A percentile compares a stretch with the other conserved stretches of the same genome.
phyloP scores from a whole-genome alignment of 1,140 invertebrate species.

The Mactra quadrangularis region DNA sequence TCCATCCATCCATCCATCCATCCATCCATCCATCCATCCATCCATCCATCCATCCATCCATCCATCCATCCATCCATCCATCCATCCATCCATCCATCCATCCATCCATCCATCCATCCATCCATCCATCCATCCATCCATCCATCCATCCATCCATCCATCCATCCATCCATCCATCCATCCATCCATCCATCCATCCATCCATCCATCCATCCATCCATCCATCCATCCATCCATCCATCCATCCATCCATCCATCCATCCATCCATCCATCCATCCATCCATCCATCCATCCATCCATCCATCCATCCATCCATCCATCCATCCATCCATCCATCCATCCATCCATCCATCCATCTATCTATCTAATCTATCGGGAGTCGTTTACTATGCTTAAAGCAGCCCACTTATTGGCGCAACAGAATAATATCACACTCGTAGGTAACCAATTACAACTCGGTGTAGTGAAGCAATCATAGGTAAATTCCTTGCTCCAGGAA shows the following conservation, averaged over 20 bases:
- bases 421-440: too few relatives aligned
- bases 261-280: slow-evolving; percentile 2
- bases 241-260: slow-evolving; percentile 2
- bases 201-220: slow-evolving; percentile 2
- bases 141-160: slow-evolving; percentile 2
- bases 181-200: slow-evolving; percentile 2
- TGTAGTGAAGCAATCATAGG: too few relatives aligned
- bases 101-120: slow-evolving; percentile 2
- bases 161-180: slow-evolving; percentile 2
- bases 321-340: slow-evolving; percentile 2
- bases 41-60: slow-evolving; percentile 2
- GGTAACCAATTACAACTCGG: too few relatives aligned
- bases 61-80: background rate
- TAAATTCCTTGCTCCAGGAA: too few relatives aligned
- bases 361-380: too few relatives aligned
- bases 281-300: slow-evolving; percentile 2
- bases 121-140: slow-evolving; percentile 2
- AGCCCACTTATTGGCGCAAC: too few relatives aligned
- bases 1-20: slow-evolving; percentile 2
- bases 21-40: slow-evolving; percentile 2
- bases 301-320: slow-evolving; percentile 2
- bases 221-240: slow-evolving; percentile 2
- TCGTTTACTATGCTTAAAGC: background rate
- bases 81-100: slow-evolving; percentile 2
- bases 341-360: slow-evolving; percentile 2